These are phyloP conservation scores for Capreolus pygargus DNA, from an alignment of 2,113 vertebrate genomes.

Conservation along the genomic window DNA sequence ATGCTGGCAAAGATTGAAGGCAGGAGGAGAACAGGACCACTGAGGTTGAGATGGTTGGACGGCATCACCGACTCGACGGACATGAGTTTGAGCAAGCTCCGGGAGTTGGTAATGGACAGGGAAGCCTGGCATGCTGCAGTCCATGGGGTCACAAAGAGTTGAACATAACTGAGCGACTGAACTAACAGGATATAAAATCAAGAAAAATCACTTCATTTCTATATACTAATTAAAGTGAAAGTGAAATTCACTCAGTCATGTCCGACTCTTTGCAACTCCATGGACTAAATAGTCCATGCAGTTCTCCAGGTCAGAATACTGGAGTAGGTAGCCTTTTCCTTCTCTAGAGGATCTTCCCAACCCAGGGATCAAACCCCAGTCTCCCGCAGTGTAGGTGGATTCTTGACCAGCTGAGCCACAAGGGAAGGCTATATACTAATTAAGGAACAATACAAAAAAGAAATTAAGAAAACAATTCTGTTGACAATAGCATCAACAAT, in stretches of 20 bases:
- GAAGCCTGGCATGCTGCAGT: background rate
- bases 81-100: background rate
- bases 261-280: accelerated
- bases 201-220: background rate
- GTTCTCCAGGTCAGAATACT: background rate
- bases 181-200: background rate
- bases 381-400: background rate
- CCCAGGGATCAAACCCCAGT: background rate
- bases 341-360: background rate
- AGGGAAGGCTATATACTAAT: background rate
- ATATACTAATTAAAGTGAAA: background rate
- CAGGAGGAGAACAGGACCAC: background rate
- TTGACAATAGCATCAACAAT: background rate
- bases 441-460: background rate
- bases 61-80: background rate
- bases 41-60: background rate
- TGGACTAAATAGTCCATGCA: background rate
- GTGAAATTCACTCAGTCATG: background rate
- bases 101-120: background rate
- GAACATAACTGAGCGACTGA: background rate
- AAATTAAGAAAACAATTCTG: background rate
- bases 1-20: background rate
- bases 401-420: background rate
- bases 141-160: background rate
- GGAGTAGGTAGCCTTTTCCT: background rate